These are phyloP conservation scores for Psilopsiagon aurifrons DNA, from an alignment of 2,113 vertebrate genomes.

Conservation along the genomic window DNA sequence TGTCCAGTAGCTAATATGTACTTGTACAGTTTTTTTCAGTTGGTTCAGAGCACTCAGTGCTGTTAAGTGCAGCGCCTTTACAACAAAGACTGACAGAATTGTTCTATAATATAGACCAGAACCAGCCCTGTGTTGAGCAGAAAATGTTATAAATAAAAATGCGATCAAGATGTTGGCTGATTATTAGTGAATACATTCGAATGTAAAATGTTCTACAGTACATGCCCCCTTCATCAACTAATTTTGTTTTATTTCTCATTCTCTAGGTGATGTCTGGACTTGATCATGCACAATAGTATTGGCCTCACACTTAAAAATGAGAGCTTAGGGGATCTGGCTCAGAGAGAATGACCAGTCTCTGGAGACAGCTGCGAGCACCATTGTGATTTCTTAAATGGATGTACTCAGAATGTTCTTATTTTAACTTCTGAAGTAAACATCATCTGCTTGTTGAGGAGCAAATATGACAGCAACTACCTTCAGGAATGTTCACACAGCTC, in stretches of 20 bases:
- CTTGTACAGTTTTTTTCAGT: neutral
- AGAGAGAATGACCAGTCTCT: neutral
- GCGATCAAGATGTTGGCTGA: neutral
- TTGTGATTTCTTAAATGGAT: neutral
- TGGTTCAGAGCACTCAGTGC: neutral
- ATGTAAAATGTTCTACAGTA: neutral
- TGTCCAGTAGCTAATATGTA: neutral
- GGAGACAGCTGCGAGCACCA: neutral
- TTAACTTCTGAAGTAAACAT: neutral
- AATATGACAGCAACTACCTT: neutral
- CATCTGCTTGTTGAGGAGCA: neutral
- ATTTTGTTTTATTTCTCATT: slow-evolving; percentile 3
- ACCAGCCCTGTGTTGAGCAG: neutral
- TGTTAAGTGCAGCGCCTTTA: neutral
- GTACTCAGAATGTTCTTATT: neutral
- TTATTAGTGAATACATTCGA: neutral
- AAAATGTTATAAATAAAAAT: neutral
- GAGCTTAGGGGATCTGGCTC: neutral
- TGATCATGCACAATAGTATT: neutral
- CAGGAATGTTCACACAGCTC: neutral
- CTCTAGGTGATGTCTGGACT: neutral
- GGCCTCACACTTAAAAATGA: neutral
- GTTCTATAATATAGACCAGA: neutral
- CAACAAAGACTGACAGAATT: neutral
- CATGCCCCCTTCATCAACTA: neutral